Evolutionary conservation across 1,140 invertebrate genomes (phyloP), one percentile per base, ranked within the genome.

Genomic region (Grapholita molesta): DNA sequence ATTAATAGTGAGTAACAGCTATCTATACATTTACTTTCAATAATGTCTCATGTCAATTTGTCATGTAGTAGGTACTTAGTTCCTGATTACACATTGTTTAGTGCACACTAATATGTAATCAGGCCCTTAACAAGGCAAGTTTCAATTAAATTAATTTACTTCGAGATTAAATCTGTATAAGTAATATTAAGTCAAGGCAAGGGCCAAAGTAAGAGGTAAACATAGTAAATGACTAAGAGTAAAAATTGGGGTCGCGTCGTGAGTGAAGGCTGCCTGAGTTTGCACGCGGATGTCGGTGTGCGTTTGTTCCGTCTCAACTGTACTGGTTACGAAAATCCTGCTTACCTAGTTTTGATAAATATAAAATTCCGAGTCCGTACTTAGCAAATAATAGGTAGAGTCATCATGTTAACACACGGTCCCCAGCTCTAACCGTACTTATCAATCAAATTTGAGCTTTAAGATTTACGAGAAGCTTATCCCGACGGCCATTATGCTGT

Each of bases 201-300:
- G 55, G 55, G 5, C n/a, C 8, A 48, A 61, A 61, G 55, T 61
- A 61, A 61, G 15, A 61, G 55, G 55, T 25, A 61, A 57, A 23
- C 24, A 25, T 24, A 53, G 12, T 53, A 53, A 55, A 55, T 61
- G 30, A 55, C 53, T 61, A 61, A 57, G 24, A 28, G 12, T 15
- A 18, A 28, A 53, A 61, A 61, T 61, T 61, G 24, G 25, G 55
- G 55, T 61, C 55, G 24, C 30, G 55, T 28, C 55, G 55, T 61
- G 55, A 32, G 6, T 61, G 55, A 61, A 61, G 55, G 55, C 25
- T 28, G 25, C 28, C 24, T 28, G 24, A 25, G 21, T 61, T 25
- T 61, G 55, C 55, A 28, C 24, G 55, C 15, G 55, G 55, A 61
- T 61, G 55, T 32, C 12, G 25, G 55, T n/a, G n/a, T 5, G 5